phyloP scores from a whole-genome alignment of 2,797 vertebrate genomes.

The Salarias fasciatus region DNA sequence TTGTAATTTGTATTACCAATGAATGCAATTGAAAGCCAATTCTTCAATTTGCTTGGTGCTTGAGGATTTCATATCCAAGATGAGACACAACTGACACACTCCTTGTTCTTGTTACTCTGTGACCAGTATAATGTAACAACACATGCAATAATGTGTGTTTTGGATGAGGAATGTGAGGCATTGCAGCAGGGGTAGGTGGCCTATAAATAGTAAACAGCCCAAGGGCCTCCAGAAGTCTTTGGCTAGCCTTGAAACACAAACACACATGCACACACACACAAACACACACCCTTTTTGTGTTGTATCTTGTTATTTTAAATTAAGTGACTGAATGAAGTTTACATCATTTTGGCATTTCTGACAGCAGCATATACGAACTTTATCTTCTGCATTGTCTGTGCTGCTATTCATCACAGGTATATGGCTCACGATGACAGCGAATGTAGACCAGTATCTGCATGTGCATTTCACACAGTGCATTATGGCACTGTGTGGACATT shows the following conservation, averaged over 20 bases:
- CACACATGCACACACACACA: not conserved
- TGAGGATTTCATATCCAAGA: slow-evolving; percentile 8
- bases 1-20: too few species aligned
- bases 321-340: too few species aligned
- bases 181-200: slow-evolving; percentile 66
- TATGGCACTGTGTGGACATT: slow-evolving; percentile 23
- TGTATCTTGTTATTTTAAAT: too few species aligned
- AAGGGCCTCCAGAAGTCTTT: slow-evolving; percentile 64
- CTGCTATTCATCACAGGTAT: too few species aligned
- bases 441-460: slow-evolving; percentile 17
- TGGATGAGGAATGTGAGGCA: slow-evolving; percentile 55
- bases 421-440: too few species aligned
- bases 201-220: slow-evolving; percentile 73
- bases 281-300: not conserved
- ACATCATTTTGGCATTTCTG: too few species aligned
- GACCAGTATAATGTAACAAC: slow-evolving; percentile 34
- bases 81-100: not conserved
- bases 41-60: not conserved
- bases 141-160: slow-evolving; percentile 60
- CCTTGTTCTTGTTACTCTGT: slow-evolving; percentile 15
- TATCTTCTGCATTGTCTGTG: too few species aligned
- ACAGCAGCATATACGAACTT: too few species aligned
- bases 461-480: slow-evolving; percentile 23
- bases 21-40: too few species aligned
- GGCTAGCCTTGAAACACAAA: slow-evolving; percentile 57